Base-by-base conservation (phyloP, 2,797 vertebrate genomes). In the Centropyge bicolor region DNA sequence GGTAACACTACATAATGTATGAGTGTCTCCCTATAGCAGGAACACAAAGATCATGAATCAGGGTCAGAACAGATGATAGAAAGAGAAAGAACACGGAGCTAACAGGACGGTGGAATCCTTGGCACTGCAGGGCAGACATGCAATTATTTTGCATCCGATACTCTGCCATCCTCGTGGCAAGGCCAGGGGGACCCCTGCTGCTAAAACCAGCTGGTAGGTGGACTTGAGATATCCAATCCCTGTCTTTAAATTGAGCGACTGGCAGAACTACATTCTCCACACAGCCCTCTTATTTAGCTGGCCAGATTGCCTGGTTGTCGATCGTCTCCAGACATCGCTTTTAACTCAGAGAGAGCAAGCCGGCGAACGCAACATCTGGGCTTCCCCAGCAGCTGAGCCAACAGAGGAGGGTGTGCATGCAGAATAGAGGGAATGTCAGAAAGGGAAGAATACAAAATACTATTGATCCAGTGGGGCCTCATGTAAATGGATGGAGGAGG, bases 171-270 rank as follows among this genome's bases (percentile, higher is more conserved):
- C 86, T 86, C 20, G 59, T 82, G 85, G 88, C 83, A 74, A 77
- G 76, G 73, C 91, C 82, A 65, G 87, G 48, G 74, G 81, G 79
- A 78, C 88, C 81, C 91, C 90, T 88, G 88, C 89, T 89, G 91
- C 74, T 84, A 69, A 77, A 93, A 89, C 79, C 90, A 91, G 89
- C 90, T 88, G 82, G 77, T 86, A 84, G 86, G 84, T 88, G 78
- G 86, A 83, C 89, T 87, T 82, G 69, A 80, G 75, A 86, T 68
- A 82, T 83, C 84, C 90, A 91, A 89, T 88, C 80, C 83, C 89
- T 85, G 56, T 90, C 88, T 91, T 93, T 91, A 91, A 93, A 91
- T 89, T 90, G 92, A 93, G 87, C 77, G 91, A 89, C 88, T 86
- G 87, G 82, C 81, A 85, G 76, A 76, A 88, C 87, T 76, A 77